Base-by-base conservation (phyloP, 2,888 invertebrate genomes). In the Dryadula phaetusa region DNA sequence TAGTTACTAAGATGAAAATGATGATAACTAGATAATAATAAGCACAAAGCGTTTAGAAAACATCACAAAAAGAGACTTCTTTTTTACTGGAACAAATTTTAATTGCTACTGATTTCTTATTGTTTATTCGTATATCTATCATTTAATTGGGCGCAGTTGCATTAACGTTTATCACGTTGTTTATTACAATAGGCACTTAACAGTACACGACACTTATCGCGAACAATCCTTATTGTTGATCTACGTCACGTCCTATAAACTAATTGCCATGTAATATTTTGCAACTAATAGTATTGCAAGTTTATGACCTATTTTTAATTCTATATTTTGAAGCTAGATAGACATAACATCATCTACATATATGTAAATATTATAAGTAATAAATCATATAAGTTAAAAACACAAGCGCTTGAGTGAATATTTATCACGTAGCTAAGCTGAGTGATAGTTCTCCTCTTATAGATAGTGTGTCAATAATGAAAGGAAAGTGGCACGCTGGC, bases 381-480 rank as follows among this genome's bases (percentile, higher is more conserved):
- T 37, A 37, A 37, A 37, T 37, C 1, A 37, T 2, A 44, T 18
- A 20, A 44, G 20, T 10, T 44, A 44, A 44, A 44, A 44, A 5
- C 8, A 44, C 18, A 8, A 44, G 10, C 10, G 10, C 20, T 20
- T 44, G 2, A 20, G 3, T 44, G 10, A 44, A 10, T 44, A 0
- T 1, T 44, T 44, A 40, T 25, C n/a, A 22, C 37, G 22, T 40
- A 25, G 40, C 14, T 56, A 40, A 40, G 14, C 40, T 70, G 70
- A 74, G 78, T 79, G 82, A 82, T 83, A 74, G 79, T 80, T 82
- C 81, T 79, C 81, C 82, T 82, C 81, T 81, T 85, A 82, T 82
- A 84, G 85, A 86, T 85, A 84, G 88, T 90, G 88, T 90, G 92
- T 90, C 90, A 90, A 90, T 90, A 90, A 87, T 86, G 88, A 91